Evolutionary conservation across 2,797 vertebrate genomes (phyloP).

Genomic region (Meda fulgida): DNA sequence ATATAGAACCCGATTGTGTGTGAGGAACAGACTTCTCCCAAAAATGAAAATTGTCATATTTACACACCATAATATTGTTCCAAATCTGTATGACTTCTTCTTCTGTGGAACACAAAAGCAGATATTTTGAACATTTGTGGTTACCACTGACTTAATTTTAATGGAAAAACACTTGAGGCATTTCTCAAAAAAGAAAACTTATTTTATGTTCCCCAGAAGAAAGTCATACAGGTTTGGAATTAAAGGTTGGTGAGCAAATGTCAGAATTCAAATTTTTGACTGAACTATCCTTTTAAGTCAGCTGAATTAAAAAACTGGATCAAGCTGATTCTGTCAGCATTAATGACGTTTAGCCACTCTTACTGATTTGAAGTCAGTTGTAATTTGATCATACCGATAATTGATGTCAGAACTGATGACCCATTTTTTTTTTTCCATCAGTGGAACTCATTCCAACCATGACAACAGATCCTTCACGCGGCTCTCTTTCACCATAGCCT

Average conservation of each 20-base stretch:
- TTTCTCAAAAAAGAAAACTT: background rate
- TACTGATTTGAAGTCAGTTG: background rate
- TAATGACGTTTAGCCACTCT: background rate
- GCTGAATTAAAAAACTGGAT: background rate
- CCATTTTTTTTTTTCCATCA: constrained; percentile 52
- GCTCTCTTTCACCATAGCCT: constrained; percentile 76
- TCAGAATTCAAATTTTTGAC: background rate
- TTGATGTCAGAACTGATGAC: background rate
- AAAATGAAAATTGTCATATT: background rate
- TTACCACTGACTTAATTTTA: background rate
- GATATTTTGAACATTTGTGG: background rate
- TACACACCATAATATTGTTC: background rate
- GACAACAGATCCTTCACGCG: constrained; percentile 79
- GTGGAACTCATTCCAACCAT: constrained; percentile 77
- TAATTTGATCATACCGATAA: background rate
- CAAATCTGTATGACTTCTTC: background rate
- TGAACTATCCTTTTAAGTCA: background rate
- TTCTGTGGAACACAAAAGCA: background rate
- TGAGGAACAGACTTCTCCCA: background rate
- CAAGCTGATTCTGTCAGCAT: background rate
- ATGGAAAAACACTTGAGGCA: background rate
- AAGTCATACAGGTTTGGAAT: background rate
- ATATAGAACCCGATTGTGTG: background rate
- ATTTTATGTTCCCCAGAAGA: background rate
- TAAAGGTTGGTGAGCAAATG: background rate